These are phyloP conservation scores for Enhydra lutris DNA, from an alignment of 2,113 vertebrate genomes.

Conservation along the genomic window DNA sequence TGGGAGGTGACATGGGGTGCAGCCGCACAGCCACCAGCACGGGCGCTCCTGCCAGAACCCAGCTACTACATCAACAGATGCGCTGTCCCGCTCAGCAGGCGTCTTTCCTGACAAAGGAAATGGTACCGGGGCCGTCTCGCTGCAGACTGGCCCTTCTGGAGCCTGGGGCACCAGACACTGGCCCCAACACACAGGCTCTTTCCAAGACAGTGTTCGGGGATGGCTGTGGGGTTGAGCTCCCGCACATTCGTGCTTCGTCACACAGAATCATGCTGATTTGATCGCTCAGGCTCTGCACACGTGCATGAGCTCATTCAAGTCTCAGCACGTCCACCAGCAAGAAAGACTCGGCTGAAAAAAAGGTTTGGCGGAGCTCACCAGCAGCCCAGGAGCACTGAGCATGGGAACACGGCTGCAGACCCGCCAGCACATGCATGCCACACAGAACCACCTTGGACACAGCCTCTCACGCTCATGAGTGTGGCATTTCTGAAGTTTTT, in stretches of 20 bases:
- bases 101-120: not conserved
- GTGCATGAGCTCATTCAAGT: accelerated
- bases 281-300: not conserved
- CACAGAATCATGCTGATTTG: not conserved
- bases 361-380: accelerated
- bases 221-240: accelerated
- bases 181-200: too few species aligned
- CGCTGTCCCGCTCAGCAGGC: accelerated
- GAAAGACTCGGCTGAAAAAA: not conserved
- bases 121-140: accelerated
- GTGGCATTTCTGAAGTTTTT: not conserved
- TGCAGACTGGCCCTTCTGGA: not conserved
- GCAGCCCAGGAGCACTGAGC: not conserved
- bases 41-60: accelerated
- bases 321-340: not conserved
- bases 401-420: accelerated
- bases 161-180: accelerated
- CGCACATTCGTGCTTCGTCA: not conserved
- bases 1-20: accelerated
- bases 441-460: not conserved
- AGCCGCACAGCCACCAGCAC: accelerated
- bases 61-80: accelerated
- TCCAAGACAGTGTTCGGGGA: not conserved
- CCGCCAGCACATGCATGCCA: accelerated
- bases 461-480: not conserved